phyloP scores from a whole-genome alignment of 1,140 invertebrate species.

The Apis laboriosa region DNA sequence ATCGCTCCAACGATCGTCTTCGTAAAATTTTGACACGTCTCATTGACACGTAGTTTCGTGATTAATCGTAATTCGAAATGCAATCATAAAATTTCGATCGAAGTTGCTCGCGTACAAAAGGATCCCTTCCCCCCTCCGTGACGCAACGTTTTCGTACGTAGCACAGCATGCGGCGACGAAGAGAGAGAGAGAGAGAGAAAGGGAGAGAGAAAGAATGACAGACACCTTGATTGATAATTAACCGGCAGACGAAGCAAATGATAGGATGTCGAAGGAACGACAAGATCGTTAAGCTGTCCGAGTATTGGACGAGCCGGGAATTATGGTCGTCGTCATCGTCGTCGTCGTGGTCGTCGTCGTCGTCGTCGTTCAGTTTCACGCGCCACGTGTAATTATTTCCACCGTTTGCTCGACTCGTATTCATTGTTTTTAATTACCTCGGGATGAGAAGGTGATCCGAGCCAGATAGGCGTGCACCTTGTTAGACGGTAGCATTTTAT shows the following conservation, averaged over 20 bases:
- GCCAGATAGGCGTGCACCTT: constrained; percentile 17
- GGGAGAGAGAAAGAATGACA: neutral
- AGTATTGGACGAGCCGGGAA: constrained; percentile 33
- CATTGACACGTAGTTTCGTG: too few species aligned
- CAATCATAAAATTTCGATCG: neutral
- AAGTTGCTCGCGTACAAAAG: neutral
- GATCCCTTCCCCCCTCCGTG: too few species aligned
- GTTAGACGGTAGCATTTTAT: constrained; percentile 11
- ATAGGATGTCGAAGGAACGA: constrained; percentile 25
- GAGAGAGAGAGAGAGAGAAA: too few species aligned
- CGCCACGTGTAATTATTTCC: constrained; percentile 42
- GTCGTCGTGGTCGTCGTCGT: neutral
- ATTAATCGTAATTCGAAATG: neutral
- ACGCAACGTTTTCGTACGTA: neutral
- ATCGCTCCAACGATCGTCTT: too few species aligned
- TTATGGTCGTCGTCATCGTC: constrained; percentile 27
- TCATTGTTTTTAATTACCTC: constrained; percentile 43
- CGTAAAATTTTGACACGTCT: too few species aligned
- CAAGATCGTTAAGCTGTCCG: constrained; percentile 27
- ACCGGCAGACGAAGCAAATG: constrained; percentile 9
- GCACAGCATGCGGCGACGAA: neutral
- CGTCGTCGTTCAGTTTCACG: neutral
- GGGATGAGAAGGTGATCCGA: constrained; percentile 15
- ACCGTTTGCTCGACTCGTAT: constrained; percentile 7
- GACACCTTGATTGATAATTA: constrained; percentile 35